Evolutionary conservation across 2,888 invertebrate species (phyloP), one percentile per base, ranked within the genome.

Genomic region (Leptura quadrifasciata): DNA sequence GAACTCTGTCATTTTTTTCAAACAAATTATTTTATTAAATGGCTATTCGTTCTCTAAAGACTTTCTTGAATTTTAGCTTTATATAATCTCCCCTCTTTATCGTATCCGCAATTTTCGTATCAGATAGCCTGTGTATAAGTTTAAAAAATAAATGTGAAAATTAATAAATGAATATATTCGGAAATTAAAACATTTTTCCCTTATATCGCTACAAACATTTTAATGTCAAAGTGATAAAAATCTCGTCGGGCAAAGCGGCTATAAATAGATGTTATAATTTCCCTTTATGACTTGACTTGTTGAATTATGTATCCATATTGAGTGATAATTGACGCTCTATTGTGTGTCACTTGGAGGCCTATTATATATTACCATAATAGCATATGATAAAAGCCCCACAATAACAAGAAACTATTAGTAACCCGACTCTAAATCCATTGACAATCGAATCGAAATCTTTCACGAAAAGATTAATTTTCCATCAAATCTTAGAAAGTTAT

Each of bases 391-490:
- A 57, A 21, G 18, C 10, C 57, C 20, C 9, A 20, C 18, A 21
- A 57, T 57, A 57, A 18, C 57, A 21, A 57, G 18, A 21, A 57
- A 57, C 18, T 57, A 57, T 57, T 57, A 57, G 21, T 21, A 21
- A 57, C 57, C 21, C 21, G 20, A 10, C 18, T 21, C 18, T 2
- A 57, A 55, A 20, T 10, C 20, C 57, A 57, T 57, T 4, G 57
- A 57, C 57, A 21, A 57, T 21, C 20, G 18, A 21, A 54, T 68
- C 8, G 4, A 31, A 57, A 17, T 9, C 12, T 58, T 3, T 5
- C 24, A 21, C 58, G 39, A 69, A 58, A 69, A 69, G 58, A 21
- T 21, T 69, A 69, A 58, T 69, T 58, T 58, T 61, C 31, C 27
- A n/a, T 39, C 39, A 47, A 21, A 61, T 31, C 57, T 57, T 17